Evolutionary conservation across 2,113 vertebrate genomes (phyloP), one percentile per base, ranked within the genome.

Genomic region (Lepus americanus): DNA sequence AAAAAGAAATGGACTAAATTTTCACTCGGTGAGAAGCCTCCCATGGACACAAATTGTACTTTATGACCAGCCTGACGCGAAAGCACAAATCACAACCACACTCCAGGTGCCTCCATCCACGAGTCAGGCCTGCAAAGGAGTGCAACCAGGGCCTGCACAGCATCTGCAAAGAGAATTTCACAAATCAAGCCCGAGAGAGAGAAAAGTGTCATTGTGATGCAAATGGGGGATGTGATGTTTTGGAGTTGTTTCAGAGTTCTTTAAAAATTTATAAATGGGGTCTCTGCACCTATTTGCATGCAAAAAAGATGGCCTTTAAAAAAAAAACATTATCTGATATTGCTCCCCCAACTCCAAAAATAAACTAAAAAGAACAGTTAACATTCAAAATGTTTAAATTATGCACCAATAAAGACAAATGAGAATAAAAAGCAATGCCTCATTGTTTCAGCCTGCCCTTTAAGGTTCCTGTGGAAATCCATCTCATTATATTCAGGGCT

Each of bases 371-470:
- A 97, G 73, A 92, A 96, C 49, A 79, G 89, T 74, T 44, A 78
- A 83, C 69, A 59, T 94, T 94, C 77, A 92, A 95, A 94, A 72
- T 67, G 95, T 97, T 96, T 94, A 95, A 93, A 73, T 84, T 96
- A 89, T 84, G 53, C 93, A n/a, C 94, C 90, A 93, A 97, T 88
- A 95, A 97, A 95, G 33, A 82, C 93, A 96, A 81, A 17, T 81
- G 51, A 92, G 94, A 97, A 95, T 97, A 94, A 84, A 96, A 93
- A 95, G 92, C 64, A 33, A 31, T 8, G 19, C 19, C 23, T 92
- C 91, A 96, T 97, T 96, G 95, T 97, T 97, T 97, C 97, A 97
- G 83, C 33, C 72, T 95, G 92, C 95, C 97, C 94, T 97, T 97
- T 89, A 97, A 87, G 44, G 53, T 94, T 91, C 95, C 90, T 95